phyloP scores from a whole-genome alignment of 2,888 invertebrate species.

The Drosophila subquinaria region DNA sequence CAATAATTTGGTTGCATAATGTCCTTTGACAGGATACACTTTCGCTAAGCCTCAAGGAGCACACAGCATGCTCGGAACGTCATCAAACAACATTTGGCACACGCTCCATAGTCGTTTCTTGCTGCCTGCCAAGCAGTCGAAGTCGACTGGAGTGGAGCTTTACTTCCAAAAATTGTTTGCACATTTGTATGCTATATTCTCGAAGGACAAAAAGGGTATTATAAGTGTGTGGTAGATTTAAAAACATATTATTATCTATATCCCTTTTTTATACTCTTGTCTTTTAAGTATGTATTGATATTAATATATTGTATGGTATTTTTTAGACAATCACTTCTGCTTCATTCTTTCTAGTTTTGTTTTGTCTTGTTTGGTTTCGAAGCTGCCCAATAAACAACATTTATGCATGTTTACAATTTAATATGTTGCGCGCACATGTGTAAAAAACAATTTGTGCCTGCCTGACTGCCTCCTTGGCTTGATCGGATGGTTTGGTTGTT shows the following conservation, averaged over 20 bases:
- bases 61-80: slow-evolving; percentile 62
- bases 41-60: slow-evolving; percentile 69
- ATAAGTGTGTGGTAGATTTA: too few species aligned
- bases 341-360: slow-evolving; percentile 19
- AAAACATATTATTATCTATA: too few species aligned
- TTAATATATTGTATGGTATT: too few species aligned
- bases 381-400: slow-evolving; percentile 67
- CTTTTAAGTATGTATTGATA: too few species aligned
- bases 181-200: slow-evolving; percentile 39
- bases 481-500: too few species aligned
- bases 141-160: slow-evolving; percentile 44
- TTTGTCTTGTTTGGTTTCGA: slow-evolving; percentile 53
- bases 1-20: slow-evolving; percentile 72
- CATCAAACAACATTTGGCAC: slow-evolving; percentile 69
- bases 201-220: background rate
- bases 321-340: too few species aligned
- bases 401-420: slow-evolving; percentile 76
- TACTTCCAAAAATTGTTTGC: slow-evolving; percentile 52
- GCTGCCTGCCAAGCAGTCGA: slow-evolving; percentile 54
- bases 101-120: slow-evolving; percentile 30
- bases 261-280: too few species aligned
- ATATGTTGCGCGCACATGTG: slow-evolving; percentile 76
- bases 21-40: slow-evolving; percentile 73
- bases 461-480: background rate
- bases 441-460: slow-evolving; percentile 71